A percentile compares a stretch with the other conserved stretches of the same genome.
phyloP scores from a whole-genome alignment of 1,140 invertebrate genomes.

The Eulimnadia texana region DNA sequence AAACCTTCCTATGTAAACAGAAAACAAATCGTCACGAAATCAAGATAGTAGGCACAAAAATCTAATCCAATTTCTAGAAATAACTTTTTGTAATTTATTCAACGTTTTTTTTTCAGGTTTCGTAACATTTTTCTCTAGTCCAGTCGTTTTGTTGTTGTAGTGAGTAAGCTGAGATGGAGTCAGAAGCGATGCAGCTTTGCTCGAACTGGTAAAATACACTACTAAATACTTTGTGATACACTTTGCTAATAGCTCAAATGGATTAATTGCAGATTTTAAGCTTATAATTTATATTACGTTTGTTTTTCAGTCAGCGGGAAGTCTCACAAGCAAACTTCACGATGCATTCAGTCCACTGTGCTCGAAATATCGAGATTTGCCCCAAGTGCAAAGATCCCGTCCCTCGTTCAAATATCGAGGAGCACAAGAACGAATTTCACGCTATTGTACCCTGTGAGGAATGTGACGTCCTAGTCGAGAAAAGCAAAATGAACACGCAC shows the following conservation, averaged over 20 bases:
- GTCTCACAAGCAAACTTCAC: slow-evolving; percentile 31
- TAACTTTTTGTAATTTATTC: no score
- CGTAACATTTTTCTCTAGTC: no score
- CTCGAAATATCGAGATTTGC: slow-evolving; percentile 32
- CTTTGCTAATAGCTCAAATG: no score
- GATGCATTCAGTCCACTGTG: slow-evolving; percentile 35
- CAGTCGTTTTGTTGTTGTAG: background rate
- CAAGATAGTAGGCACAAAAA: no score
- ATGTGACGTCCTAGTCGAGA: background rate
- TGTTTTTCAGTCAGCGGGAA: slow-evolving; percentile 29
- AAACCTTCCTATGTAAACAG: no score
- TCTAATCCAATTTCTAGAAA: no score
- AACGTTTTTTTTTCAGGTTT: no score
- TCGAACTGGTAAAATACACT: background rate
- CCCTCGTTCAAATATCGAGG: slow-evolving; percentile 19
- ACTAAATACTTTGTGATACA: background rate
- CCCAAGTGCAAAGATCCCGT: slow-evolving; percentile 31
- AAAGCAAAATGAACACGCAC: background rate
- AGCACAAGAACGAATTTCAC: background rate
- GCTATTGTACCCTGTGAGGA: background rate
- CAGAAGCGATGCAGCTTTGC: background rate
- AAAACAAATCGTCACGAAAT: no score
- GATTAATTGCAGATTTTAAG: no score
- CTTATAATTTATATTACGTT: no score
- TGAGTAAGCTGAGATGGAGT: background rate